Evolutionary conservation across 1,140 invertebrate genomes (phyloP).

Genomic region (Artemia franciscana): DNA sequence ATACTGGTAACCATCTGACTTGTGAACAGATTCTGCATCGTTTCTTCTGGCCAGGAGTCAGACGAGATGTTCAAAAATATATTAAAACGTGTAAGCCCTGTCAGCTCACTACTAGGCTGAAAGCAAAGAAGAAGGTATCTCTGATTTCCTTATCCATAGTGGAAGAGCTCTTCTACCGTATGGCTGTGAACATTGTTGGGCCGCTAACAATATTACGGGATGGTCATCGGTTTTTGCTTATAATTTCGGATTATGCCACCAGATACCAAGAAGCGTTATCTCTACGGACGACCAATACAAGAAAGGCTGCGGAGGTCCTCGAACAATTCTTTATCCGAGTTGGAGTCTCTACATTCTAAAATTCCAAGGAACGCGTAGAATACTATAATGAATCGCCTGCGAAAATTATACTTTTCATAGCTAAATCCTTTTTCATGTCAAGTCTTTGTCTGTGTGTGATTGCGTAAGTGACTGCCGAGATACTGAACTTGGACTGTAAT

Average conservation of each 20-base stretch:
- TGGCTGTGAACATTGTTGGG: constrained; percentile 11
- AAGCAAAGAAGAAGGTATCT: constrained; percentile 1
- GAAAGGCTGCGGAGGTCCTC: constrained; percentile 14
- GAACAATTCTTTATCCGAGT: constrained; percentile 15
- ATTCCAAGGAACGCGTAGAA: too few species aligned
- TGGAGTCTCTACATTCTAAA: too few species aligned
- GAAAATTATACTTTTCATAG: too few species aligned
- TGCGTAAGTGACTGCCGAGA: too few species aligned
- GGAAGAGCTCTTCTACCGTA: constrained; percentile 2
- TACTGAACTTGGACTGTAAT: too few species aligned
- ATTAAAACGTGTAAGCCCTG: constrained; percentile 11
- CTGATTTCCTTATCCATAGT: neutral
- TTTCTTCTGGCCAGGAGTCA: constrained; percentile 11
- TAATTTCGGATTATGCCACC: constrained; percentile 16
- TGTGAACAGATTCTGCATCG: neutral
- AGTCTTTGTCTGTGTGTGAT: too few species aligned
- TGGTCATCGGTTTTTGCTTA: constrained; percentile 15
- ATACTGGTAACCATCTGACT: constrained; percentile 9
- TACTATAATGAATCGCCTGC: too few species aligned
- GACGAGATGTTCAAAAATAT: constrained; percentile 10
- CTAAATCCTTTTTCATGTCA: too few species aligned
- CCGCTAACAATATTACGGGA: constrained; percentile 7
- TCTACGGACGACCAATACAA: constrained; percentile 14
- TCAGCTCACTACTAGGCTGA: constrained; percentile 8
- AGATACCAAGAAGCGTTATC: constrained; percentile 15